Conservation (phyloP, 2,888 invertebrate genomes). For the Ctenicera cuprea region DNA sequence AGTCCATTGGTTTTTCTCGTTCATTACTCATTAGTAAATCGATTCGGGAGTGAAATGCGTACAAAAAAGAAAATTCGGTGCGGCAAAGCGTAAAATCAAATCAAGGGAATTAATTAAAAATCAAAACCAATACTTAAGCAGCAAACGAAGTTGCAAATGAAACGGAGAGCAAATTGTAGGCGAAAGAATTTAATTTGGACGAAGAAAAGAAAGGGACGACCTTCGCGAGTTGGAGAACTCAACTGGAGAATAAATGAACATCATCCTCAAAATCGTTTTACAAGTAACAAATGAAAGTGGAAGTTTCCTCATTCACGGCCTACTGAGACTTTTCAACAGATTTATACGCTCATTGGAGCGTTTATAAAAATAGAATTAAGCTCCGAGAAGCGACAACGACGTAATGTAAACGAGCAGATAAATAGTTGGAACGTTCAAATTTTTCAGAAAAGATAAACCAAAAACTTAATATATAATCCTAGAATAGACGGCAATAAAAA, state of each 20-base stretch:
- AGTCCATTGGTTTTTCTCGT: slow-evolving; percentile 24
- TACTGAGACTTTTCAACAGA: slow-evolving; percentile 44
- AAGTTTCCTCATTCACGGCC: slow-evolving; percentile 50
- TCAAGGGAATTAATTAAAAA: slow-evolving; percentile 41
- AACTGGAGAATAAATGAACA: slow-evolving; percentile 47
- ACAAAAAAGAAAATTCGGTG: slow-evolving; percentile 14
- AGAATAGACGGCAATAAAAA: slow-evolving; percentile 4
- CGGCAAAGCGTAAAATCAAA: slow-evolving; percentile 25
- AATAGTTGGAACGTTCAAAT: slow-evolving; percentile 12
- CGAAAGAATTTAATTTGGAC: slow-evolving; percentile 47
- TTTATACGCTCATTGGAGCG: slow-evolving; percentile 47
- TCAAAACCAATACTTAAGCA: slow-evolving; percentile 36
- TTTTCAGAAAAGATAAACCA: neutral
- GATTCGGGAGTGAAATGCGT: slow-evolving; percentile 4
- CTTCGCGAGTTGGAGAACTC: slow-evolving; percentile 34
- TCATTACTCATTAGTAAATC: slow-evolving; percentile 14
- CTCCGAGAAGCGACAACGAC: slow-evolving; percentile 21
- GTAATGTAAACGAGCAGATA: slow-evolving; percentile 27
- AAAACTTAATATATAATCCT: neutral
- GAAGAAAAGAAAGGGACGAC: slow-evolving; percentile 29
- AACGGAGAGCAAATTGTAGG: slow-evolving; percentile 36
- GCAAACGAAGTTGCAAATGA: slow-evolving; percentile 36
- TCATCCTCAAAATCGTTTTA: slow-evolving; percentile 51
- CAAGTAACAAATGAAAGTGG: slow-evolving; percentile 53
- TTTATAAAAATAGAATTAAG: slow-evolving; percentile 39